These are phyloP conservation scores for Cryptophagus acutangulus DNA, from an alignment of 2,888 invertebrate genomes.

Conservation along the genomic window DNA sequence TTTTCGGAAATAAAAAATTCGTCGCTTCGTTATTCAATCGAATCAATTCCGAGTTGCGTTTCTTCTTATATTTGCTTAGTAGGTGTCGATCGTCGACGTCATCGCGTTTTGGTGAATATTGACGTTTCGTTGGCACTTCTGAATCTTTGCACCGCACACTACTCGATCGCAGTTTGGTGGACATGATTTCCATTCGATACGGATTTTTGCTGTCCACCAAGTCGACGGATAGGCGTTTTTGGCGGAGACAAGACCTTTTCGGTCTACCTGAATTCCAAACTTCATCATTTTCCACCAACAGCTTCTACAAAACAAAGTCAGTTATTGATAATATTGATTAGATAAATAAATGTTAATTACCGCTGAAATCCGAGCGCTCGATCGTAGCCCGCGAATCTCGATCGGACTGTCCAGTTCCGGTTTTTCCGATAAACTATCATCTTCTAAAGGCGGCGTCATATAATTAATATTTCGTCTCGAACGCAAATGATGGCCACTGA, in stretches of 20 bases:
- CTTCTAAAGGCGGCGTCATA: constrained; percentile 44
- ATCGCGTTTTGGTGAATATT: constrained; percentile 24
- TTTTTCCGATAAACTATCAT: constrained; percentile 40
- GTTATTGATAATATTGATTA: background rate
- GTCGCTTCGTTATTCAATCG: constrained; percentile 80
- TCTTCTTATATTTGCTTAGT: constrained; percentile 69
- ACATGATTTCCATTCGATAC: constrained; percentile 68
- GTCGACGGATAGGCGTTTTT: constrained; percentile 43
- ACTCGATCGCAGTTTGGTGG: constrained; percentile 61
- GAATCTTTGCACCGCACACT: constrained; percentile 24
- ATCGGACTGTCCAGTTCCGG: constrained; percentile 32
- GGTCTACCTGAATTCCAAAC: constrained; percentile 44
- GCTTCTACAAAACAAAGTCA: constrained; percentile 20
- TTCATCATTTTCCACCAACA: constrained; percentile 31
- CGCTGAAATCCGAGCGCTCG: constrained; percentile 37
- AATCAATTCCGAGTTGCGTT: constrained; percentile 68
- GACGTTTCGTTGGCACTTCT: constrained; percentile 22
- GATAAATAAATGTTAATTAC: constrained; percentile 27
- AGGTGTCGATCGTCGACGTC: constrained; percentile 35
- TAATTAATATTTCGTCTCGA: constrained; percentile 45
- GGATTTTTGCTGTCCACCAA: constrained; percentile 54
- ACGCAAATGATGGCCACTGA: constrained; percentile 41
- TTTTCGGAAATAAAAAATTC: constrained; percentile 77
- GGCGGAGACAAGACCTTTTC: constrained; percentile 38
- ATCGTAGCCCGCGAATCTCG: constrained; percentile 39